A percentile compares a stretch with the other conserved stretches of the same genome.
Evolutionary conservation across 2,797 vertebrate genomes (phyloP).

Genomic region (Graptemys geographica): DNA sequence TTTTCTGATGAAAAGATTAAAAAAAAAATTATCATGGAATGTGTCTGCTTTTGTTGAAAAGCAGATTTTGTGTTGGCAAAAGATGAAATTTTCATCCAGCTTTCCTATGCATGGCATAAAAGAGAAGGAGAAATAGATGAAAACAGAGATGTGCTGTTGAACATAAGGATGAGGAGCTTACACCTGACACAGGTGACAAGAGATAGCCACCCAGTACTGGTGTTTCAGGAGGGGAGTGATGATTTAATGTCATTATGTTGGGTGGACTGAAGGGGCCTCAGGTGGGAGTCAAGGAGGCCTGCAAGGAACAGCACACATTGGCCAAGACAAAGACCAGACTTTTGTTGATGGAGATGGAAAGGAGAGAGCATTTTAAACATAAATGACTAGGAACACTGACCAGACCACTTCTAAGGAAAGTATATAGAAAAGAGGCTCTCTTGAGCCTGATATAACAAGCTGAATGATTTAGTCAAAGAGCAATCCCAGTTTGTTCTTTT

Average conservation of each 20-base stretch:
- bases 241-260: neutral
- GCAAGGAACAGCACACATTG: neutral
- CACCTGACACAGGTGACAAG: neutral
- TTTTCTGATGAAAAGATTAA: neutral
- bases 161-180: neutral
- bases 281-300: neutral
- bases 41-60: neutral
- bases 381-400: neutral
- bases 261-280: neutral
- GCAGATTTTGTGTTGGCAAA: neutral
- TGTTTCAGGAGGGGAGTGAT: neutral
- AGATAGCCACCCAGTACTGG: neutral
- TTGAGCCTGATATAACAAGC: neutral
- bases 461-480: neutral
- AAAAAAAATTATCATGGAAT: neutral
- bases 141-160: neutral
- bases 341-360: fast-evolving
- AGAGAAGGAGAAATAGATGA: neutral
- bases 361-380: neutral
- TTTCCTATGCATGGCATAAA: slow-evolving; percentile 1
- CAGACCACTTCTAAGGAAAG: neutral
- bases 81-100: neutral
- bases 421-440: neutral
- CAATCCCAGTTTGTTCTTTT: neutral
- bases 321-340: neutral